Evolutionary conservation across 2,888 invertebrate species (phyloP).

Genomic region (Stenolophus ochropezus): DNA sequence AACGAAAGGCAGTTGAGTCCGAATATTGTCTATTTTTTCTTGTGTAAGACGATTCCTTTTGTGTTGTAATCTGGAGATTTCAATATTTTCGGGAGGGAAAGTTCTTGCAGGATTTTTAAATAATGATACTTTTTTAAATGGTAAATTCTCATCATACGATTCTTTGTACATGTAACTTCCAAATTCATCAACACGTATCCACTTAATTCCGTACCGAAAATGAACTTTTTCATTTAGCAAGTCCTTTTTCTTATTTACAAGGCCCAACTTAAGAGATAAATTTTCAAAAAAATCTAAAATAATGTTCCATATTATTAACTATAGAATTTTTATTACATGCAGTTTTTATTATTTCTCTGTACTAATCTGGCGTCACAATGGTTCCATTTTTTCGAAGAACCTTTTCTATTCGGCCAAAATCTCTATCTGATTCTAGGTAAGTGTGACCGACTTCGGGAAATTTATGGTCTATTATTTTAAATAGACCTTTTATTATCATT

Average conservation of each 20-base stretch:
- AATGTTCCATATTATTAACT: constrained; percentile 62
- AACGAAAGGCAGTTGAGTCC: no score
- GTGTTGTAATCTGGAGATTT: no score
- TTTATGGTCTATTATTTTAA: constrained; percentile 67
- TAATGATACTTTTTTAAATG: constrained; percentile 60
- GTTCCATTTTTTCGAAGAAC: constrained; percentile 65
- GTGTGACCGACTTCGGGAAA: constrained; percentile 68
- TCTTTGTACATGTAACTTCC: no score
- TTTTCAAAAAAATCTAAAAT: constrained; percentile 62
- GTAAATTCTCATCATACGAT: no score
- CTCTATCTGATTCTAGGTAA: constrained; percentile 67
- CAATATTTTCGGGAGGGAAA: no score
- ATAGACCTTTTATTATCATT: constrained; percentile 65
- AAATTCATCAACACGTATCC: constrained; percentile 65
- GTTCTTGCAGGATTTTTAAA: no score
- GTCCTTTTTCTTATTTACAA: constrained; percentile 63
- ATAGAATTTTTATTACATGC: constrained; percentile 59
- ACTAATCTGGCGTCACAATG: constrained; percentile 61
- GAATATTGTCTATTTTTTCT: no score
- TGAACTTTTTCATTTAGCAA: constrained; percentile 62
- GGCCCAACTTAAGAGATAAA: constrained; percentile 57
- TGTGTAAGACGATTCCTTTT: neutral
- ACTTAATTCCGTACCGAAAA: constrained; percentile 65
- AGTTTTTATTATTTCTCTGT: constrained; percentile 63
- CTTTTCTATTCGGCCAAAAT: constrained; percentile 67